phyloP scores from a whole-genome alignment of 2,888 invertebrate species.

The Phoenoteleia sp. region DNA sequence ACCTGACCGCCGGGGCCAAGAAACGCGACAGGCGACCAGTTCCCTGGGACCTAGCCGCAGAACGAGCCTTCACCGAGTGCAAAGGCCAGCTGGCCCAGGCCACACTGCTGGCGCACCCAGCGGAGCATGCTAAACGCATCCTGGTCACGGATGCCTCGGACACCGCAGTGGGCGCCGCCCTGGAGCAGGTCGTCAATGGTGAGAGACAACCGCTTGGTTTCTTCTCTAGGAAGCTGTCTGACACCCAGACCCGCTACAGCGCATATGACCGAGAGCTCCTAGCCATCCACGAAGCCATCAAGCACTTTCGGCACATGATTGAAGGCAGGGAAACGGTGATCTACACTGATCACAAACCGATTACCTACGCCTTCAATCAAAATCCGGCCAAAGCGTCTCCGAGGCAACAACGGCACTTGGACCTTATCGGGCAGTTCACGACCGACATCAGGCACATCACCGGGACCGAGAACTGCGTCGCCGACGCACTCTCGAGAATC shows the following conservation, averaged over 20 bases:
- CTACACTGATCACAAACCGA: constrained; percentile 53
- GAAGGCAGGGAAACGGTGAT: constrained; percentile 51
- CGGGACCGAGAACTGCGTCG: constrained; percentile 40
- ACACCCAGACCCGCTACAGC: constrained; percentile 21
- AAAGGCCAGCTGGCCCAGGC: constrained; percentile 42
- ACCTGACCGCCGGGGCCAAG: constrained; percentile 2
- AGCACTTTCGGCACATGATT: constrained; percentile 46
- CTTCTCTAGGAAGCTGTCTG: constrained; percentile 16
- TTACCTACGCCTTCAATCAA: constrained; percentile 41
- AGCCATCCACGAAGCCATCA: constrained; percentile 28
- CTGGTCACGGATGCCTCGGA: constrained; percentile 48
- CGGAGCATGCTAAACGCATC: background rate
- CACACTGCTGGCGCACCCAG: constrained; percentile 20
- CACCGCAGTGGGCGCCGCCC: constrained; percentile 33
- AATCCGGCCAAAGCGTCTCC: constrained; percentile 51
- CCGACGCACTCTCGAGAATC: constrained; percentile 37
- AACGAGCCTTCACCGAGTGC: constrained; percentile 2
- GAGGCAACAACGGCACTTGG: constrained; percentile 49
- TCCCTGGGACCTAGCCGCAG: background rate
- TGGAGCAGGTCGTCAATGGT: constrained; percentile 28
- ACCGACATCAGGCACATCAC: constrained; percentile 61
- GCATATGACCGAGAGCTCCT: constrained; percentile 50
- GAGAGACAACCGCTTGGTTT: constrained; percentile 49
- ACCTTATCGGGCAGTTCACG: constrained; percentile 61
- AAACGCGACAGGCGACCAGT: constrained; percentile 19